Evolutionary conservation across 2,113 vertebrate species (phyloP).

Genomic region (Eulemur macaco): DNA sequence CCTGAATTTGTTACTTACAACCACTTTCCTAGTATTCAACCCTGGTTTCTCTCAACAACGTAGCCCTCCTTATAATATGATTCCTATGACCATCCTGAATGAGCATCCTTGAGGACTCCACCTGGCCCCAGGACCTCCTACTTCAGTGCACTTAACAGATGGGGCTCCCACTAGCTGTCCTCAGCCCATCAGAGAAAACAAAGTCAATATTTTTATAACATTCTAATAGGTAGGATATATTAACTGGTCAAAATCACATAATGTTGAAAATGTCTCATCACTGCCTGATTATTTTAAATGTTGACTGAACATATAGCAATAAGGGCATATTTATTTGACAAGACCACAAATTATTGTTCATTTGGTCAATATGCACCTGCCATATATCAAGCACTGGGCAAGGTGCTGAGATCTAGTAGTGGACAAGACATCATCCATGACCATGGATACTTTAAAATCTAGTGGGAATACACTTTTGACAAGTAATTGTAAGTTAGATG

Average conservation of each 20-base stretch:
- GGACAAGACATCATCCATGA: neutral
- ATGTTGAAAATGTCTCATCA: neutral
- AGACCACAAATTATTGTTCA: neutral
- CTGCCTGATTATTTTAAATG: neutral
- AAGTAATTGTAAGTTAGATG: neutral
- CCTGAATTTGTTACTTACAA: neutral
- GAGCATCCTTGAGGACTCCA: neutral
- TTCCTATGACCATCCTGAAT: neutral
- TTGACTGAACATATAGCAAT: neutral
- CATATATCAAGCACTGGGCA: neutral
- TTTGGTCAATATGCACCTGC: neutral
- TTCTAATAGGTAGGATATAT: neutral
- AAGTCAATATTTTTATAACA: neutral
- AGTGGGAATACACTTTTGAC: neutral
- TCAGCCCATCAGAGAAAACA: neutral
- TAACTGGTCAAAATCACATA: neutral
- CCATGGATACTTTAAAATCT: neutral
- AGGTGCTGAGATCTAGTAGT: neutral
- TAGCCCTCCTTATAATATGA: neutral
- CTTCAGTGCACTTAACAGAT: neutral
- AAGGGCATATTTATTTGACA: neutral
- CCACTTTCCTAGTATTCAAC: neutral
- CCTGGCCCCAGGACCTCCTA: neutral
- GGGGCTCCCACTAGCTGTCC: neutral
- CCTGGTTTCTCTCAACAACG: neutral